Evolutionary conservation across 1,140 invertebrate genomes (phyloP), one percentile per base, ranked within the genome.

Genomic region (Papilio machaon): DNA sequence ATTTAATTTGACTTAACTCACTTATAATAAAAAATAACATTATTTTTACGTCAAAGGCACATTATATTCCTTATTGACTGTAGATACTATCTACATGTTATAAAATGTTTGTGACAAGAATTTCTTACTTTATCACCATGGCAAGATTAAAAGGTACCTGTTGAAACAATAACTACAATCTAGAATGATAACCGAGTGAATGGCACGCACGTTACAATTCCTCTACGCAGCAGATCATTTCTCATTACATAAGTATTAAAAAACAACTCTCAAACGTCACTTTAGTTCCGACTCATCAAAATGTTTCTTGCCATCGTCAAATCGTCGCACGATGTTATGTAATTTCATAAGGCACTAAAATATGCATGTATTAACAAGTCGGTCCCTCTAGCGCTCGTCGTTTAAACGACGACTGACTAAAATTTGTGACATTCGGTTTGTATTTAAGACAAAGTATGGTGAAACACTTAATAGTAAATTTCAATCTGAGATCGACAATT

Each of bases 61-160:
- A 89, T 92, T 84, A 90, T 85, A 85, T 85, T 88, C 90, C 84
- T 90, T 88, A 86, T 82, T 88, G 84, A 85, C 80, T 88, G 89
- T 91, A 91, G 90, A 91, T 87, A 87, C 88, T 87, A 89, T 90
- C 91, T 89, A 93, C 89, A 88, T 82, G 84, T 84, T 82, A 85
- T 67, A 86, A 85, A 86, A 86, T 84, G 85, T 90, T 92, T 93
- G 91, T 91, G 91, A 94, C 92, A 93, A 92, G 91, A 94, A 89
- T 90, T 91, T 90, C 92, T 92, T 93, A 94, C 84, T 94, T 91
- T 93, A 94, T 93, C 90, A 92, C 91, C 93, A 94, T 94, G 93
- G 93, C 93, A 94, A 94, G 93, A 94, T 92, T 92, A 87, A 93
- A 94, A 94, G 93, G 93, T 94, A 94, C 93, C 92, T 94, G 92